Base-by-base conservation (phyloP, 2,888 invertebrate species). In the Helobdella robusta region DNA sequence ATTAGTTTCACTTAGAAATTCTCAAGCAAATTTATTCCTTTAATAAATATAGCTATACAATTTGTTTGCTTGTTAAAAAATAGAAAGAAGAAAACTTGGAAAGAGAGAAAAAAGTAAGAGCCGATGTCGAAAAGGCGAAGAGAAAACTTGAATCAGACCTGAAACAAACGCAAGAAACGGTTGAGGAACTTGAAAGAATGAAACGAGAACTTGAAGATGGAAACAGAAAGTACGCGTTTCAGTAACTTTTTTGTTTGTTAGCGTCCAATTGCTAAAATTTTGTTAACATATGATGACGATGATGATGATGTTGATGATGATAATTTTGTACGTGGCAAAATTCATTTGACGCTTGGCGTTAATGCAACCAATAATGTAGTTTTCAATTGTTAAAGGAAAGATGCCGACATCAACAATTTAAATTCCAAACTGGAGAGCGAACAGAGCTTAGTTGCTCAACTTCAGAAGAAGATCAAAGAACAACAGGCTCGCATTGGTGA, bases 401-500 rank as follows among this genome's bases (percentile, higher is more conserved):
- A 99, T 85, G 91, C 91, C 85, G 98, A 99, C 83, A 87, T 98
- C 82, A 89, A 89, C 67, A 89, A 91, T 71, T 85, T 98, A 76
- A 89, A 89, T 77, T 89, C 74, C 70, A 94, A 94, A 83, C 86
- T 98, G 74, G 98, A 98, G 83, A 97, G 98, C 81, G 98, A 98
- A 83, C 95, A 97, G 83, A 90, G 90, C 73, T 85, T 93, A 76
- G 94, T 98, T 77, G 89, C 91, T 83, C 94, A 94, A 75, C 86
- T 91, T 77, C 93, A 95, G 84, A 94, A 94, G 83, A 97, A 97
- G 84, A 93, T 98, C 86, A 98, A 98, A 86, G 97, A 98, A 84
- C 86, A 95, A 79, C 93, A 93, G 79, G 89, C 81, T 87, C 75
- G 97, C 81, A 95, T 98, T 81, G 97, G 97, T 81, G 98, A 98